phyloP scores from a whole-genome alignment of 2,888 invertebrate genomes.

The Amphipyra tragopoginis region DNA sequence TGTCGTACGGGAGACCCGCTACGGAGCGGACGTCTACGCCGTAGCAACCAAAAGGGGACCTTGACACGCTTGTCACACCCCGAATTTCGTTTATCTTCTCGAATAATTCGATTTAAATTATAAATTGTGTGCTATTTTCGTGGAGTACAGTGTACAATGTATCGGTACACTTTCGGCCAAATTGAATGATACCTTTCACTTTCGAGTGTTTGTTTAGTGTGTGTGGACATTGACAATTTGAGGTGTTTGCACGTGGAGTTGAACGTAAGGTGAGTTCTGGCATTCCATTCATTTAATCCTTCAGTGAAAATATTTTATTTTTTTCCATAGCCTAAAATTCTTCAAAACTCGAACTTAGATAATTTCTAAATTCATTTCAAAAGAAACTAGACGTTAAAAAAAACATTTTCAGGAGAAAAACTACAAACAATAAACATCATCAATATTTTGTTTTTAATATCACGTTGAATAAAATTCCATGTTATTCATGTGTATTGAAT shows the following conservation, averaged over 20 bases:
- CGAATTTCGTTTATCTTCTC: slow-evolving; percentile 67
- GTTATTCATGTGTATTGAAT: slow-evolving; percentile 31
- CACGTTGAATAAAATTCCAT: background rate
- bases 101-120: slow-evolving; percentile 55
- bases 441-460: slow-evolving; percentile 15
- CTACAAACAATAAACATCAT: background rate
- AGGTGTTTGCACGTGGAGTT: slow-evolving; percentile 66
- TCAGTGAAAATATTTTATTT: background rate
- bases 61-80: slow-evolving; percentile 84
- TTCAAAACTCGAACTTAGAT: no score
- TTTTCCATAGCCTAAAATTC: background rate
- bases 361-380: no score
- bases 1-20: slow-evolving; percentile 86
- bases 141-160: slow-evolving; percentile 39
- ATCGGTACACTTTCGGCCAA: slow-evolving; percentile 43
- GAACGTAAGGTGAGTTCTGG: slow-evolving; percentile 68
- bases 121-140: slow-evolving; percentile 47
- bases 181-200: slow-evolving; percentile 48
- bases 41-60: slow-evolving; percentile 74
- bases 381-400: background rate
- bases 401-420: background rate
- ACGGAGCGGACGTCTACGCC: slow-evolving; percentile 85
- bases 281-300: slow-evolving; percentile 28
- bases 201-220: slow-evolving; percentile 70
- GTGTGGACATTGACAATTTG: slow-evolving; percentile 66